Evolutionary conservation across 2,797 vertebrate species (phyloP).

Genomic region (Numenius phaeopus): DNA sequence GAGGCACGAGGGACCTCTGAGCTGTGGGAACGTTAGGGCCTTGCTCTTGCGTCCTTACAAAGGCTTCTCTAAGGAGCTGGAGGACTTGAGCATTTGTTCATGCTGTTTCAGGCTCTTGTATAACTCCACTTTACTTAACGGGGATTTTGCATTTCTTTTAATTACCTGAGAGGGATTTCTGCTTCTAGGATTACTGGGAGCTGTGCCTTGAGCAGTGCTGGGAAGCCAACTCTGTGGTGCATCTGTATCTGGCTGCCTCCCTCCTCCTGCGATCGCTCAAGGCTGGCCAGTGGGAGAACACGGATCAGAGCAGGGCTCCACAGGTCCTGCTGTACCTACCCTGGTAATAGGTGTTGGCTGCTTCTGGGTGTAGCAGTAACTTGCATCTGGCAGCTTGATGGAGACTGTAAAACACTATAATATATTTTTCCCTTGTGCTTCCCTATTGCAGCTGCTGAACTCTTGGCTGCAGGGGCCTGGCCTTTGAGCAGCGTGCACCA

Average conservation of each 20-base stretch:
- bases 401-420: not conserved
- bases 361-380: not conserved
- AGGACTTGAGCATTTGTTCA: not conserved
- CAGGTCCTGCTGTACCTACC: not conserved
- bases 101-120: not conserved
- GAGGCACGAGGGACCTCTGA: not conserved
- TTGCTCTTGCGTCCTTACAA: not conserved
- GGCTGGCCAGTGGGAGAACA: not conserved
- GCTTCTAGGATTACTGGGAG: not conserved
- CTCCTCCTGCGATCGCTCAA: not conserved
- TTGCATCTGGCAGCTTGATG: not conserved
- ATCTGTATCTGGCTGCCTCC: not conserved
- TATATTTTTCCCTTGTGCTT: not conserved
- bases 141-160: constrained; percentile 8
- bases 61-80: not conserved
- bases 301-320: not conserved
- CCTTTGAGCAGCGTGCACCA: not conserved
- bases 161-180: constrained; percentile 22
- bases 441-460: not conserved
- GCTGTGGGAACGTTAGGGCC: not conserved
- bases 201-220: not conserved
- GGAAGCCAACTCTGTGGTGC: not conserved
- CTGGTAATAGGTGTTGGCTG: rapidly evolving
- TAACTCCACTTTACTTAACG: not conserved
- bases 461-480: not conserved